Evolutionary conservation across 1,140 invertebrate species (phyloP), one percentile per base, ranked within the genome.

Genomic region (Danaus plexippus): DNA sequence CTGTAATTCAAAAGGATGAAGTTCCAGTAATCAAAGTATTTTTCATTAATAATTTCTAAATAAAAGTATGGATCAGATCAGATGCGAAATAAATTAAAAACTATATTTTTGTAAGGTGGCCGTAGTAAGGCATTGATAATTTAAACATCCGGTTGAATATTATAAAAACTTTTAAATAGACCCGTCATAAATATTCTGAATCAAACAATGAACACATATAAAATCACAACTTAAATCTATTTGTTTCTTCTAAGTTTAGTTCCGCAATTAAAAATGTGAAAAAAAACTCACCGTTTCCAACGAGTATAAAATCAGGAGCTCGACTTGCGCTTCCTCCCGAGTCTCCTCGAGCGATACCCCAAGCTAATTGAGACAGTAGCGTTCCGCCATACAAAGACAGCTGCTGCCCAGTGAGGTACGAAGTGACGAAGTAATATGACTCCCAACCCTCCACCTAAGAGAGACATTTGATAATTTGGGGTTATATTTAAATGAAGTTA

Each of bases 341-440:
- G 74, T 97, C 96, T 9, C 96, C 96, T 46, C 96, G 88, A 73
- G 94, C 94, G 1, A 95, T 92, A 8, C 94, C 92, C 94, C 96
- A 99, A 62, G 91, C 92, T 11, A 97, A 88, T 43, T 88, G 89
- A 64, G 96, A 94, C 11, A 89, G 89, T 9, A 99, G 76, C 49
- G 91, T 90, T 7, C 94, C 93, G 1, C 96, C 96, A 84, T 99
- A 99, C 48, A 92, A 92, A 52, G 93, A 90, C 48, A 95, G 75
- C 61, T 91, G 91, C 75, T 95, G 94, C 3, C 94, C 94, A 45
- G 87, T 75, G 76, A 93, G 95, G 2, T 91, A 89, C 57, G 90
- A 77, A 5, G 96, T 96, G 22, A 95, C 81, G 96, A 97, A 99
- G 83, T 96, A 99, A 71, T 95, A 96, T 47, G 92, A 91, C 66